Conservation (phyloP, 2,797 vertebrate species). For the Cuniculus paca region DNA sequence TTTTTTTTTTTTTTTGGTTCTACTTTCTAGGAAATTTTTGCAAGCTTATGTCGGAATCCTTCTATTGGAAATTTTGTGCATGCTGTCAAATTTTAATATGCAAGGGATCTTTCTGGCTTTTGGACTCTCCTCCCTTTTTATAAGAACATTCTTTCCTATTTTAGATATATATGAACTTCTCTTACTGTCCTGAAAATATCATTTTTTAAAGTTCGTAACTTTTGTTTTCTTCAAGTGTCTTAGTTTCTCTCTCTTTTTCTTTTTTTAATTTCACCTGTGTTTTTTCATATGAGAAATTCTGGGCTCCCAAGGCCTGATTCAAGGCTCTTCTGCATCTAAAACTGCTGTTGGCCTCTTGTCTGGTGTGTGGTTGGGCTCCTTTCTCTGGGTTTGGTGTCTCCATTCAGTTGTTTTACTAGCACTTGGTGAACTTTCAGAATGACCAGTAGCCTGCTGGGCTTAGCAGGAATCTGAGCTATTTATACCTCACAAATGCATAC, state of each 20-base stretch:
- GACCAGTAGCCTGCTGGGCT: not conserved
- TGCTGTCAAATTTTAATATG: not conserved
- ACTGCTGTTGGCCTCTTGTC: rapidly evolving
- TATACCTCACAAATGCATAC: not conserved
- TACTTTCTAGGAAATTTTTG: conserved; percentile 2
- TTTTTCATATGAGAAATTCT: not conserved
- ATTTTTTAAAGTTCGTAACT: not conserved
- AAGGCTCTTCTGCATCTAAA: not conserved
- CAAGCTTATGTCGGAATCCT: not conserved
- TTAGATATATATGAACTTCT: not conserved
- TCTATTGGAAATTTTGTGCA: not conserved
- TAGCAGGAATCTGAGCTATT: rapidly evolving
- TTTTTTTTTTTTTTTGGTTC: not conserved
- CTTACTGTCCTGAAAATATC: not conserved
- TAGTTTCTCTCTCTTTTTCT: not conserved
- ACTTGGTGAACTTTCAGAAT: not conserved
- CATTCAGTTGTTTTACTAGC: not conserved
- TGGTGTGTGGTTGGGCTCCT: not conserved
- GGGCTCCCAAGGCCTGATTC: not conserved
- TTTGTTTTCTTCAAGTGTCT: not conserved
- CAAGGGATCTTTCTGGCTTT: not conserved
- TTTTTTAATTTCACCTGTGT: not conserved
- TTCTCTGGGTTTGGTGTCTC: not conserved
- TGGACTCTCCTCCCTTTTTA: not conserved
- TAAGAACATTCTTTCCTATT: conserved; percentile 11